A percentile compares a stretch with the other conserved stretches of the same genome.
Conservation (phyloP, 2,888 invertebrate species). For the Machimus rusticus region DNA sequence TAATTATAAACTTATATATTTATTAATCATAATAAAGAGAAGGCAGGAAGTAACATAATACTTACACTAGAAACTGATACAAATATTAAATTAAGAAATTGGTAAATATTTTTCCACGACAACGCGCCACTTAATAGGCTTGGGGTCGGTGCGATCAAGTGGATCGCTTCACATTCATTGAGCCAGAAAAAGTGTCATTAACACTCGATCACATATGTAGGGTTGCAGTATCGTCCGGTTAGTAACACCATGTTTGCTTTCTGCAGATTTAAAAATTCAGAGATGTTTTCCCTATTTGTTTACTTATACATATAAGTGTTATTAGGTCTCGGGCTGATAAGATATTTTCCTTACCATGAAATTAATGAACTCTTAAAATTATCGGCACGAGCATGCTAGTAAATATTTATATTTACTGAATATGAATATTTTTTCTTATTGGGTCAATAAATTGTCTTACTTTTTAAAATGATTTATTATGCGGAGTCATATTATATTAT, state of each 20-base stretch:
- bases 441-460: not conserved
- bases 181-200: not conserved
- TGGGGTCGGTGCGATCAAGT: not conserved
- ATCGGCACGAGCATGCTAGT: not conserved
- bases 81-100: not conserved
- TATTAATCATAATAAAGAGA: no score
- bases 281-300: no score
- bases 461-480: not conserved
- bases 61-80: not conserved
- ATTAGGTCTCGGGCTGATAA: not conserved
- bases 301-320: not conserved
- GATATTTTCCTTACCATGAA: not conserved
- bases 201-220: not conserved
- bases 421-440: not conserved
- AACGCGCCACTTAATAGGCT: not conserved
- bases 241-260: not conserved
- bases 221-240: not conserved
- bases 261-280: no score
- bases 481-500: not conserved
- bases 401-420: not conserved
- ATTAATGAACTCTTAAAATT: not conserved
- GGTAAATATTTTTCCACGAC: not conserved
- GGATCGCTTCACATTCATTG: not conserved
- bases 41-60: not conserved
- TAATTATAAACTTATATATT: no score